Evolutionary conservation across 2,888 invertebrate genomes (phyloP).

Genomic region (Temnothorax unifasciatus): DNA sequence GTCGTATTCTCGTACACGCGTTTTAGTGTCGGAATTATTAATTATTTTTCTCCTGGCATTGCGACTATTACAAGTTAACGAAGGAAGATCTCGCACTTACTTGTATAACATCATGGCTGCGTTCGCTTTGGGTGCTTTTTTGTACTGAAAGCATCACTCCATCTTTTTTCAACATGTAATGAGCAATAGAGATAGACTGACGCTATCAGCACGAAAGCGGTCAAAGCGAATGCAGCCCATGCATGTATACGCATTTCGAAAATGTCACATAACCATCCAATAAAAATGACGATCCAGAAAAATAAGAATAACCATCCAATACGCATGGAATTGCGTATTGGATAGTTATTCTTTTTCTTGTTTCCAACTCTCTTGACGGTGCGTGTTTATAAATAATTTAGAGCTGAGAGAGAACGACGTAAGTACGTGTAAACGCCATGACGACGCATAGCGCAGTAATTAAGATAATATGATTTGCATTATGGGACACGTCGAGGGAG

Average conservation of each 20-base stretch:
- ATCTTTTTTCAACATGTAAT: too few species aligned
- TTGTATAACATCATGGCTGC: not conserved
- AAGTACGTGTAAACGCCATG: slow-evolving; percentile 11
- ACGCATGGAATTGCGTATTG: slow-evolving; percentile 65
- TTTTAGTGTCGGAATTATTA: slow-evolving; percentile 63
- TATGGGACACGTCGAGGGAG: slow-evolving; percentile 26
- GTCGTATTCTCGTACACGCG: slow-evolving; percentile 35
- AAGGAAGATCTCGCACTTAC: not conserved
- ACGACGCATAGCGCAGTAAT: slow-evolving; percentile 59
- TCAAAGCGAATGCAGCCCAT: too few species aligned
- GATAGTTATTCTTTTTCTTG: not conserved
- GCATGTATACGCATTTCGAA: not conserved
- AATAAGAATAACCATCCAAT: too few species aligned
- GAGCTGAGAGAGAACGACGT: slow-evolving; percentile 15
- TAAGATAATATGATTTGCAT: slow-evolving; percentile 69
- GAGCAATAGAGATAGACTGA: too few species aligned
- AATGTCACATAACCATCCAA: slow-evolving; percentile 34
- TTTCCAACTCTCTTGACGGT: slow-evolving; percentile 20
- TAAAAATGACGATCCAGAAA: too few species aligned
- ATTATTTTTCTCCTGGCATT: slow-evolving; percentile 64
- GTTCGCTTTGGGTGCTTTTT: too few species aligned
- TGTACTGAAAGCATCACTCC: too few species aligned
- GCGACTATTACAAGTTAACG: slow-evolving; percentile 57
- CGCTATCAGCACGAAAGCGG: too few species aligned
- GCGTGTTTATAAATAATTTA: slow-evolving; percentile 70